These are phyloP conservation scores for Drosophila testacea DNA, from an alignment of 2,888 invertebrate genomes.

Conservation along the genomic window DNA sequence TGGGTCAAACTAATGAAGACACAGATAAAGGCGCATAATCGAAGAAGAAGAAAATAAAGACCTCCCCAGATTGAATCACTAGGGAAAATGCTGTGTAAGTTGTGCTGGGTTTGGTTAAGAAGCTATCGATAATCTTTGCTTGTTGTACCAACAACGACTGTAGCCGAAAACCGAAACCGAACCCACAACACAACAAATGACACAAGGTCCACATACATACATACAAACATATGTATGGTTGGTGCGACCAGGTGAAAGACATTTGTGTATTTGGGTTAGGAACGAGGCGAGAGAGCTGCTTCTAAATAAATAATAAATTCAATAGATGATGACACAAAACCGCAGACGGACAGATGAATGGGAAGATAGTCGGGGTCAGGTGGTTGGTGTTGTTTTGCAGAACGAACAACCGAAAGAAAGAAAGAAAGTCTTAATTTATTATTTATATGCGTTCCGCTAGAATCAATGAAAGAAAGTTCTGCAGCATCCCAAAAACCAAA, in stretches of 20 bases:
- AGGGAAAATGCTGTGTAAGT: constrained; percentile 22
- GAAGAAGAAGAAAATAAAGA: constrained; percentile 35
- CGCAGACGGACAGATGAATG: constrained; percentile 34
- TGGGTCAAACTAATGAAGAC: constrained; percentile 76
- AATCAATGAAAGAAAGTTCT: constrained; percentile 77
- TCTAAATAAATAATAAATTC: constrained; percentile 44
- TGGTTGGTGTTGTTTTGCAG: constrained; percentile 28
- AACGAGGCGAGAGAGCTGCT: constrained; percentile 39
- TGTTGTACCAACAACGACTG: constrained; percentile 53
- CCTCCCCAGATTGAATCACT: constrained; percentile 8
- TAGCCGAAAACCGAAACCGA: constrained; percentile 29
- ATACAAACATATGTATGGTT: background rate
- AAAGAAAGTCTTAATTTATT: constrained; percentile 77
- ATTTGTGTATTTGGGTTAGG: constrained; percentile 69
- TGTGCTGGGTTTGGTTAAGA: constrained; percentile 22
- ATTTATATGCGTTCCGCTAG: constrained; percentile 74
- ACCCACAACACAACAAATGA: constrained; percentile 53
- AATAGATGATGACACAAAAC: constrained; percentile 67
- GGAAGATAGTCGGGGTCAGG: constrained; percentile 15
- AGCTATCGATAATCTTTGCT: constrained; percentile 59
- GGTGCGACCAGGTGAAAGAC: constrained; percentile 59
- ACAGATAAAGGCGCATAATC: constrained; percentile 66
- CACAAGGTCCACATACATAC: constrained; percentile 65
- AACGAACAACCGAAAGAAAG: constrained; percentile 55
- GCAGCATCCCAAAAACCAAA: constrained; percentile 61